Conservation (phyloP, 2,797 vertebrate species). For the Chaetophractus vellerosus region DNA sequence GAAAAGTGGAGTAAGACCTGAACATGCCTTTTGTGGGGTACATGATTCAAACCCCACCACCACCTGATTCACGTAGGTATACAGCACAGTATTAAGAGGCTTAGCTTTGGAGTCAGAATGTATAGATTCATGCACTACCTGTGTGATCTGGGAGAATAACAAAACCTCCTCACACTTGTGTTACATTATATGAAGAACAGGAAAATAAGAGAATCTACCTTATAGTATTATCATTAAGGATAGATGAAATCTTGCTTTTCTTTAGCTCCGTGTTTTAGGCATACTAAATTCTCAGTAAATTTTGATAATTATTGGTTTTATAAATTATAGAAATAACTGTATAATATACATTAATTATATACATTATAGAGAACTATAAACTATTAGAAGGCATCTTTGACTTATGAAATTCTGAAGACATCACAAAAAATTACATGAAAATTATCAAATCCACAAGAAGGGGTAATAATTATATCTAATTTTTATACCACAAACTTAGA, state of each 20-base stretch:
- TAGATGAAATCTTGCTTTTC: conserved; percentile 30
- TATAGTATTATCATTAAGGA: conserved; percentile 1
- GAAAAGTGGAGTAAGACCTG: too few species aligned
- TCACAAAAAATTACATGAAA: conserved; percentile 29
- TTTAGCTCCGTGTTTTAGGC: background rate
- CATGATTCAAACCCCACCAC: too few species aligned
- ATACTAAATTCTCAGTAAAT: background rate
- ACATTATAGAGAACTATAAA: background rate
- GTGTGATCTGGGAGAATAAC: background rate
- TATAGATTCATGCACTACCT: background rate
- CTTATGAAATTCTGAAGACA: background rate
- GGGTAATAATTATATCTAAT: background rate
- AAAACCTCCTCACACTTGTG: background rate
- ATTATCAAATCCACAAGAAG: background rate
- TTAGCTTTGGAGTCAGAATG: background rate
- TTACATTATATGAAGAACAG: background rate
- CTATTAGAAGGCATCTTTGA: background rate
- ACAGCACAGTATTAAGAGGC: background rate
- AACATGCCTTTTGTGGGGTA: too few species aligned
- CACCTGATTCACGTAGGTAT: background rate
- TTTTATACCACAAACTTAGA: background rate
- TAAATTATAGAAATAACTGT: background rate
- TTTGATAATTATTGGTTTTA: background rate
- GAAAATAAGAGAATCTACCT: background rate
- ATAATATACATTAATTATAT: too few species aligned